Percentiles rank a stretch among this genome's conserved stretches.
Conservation (phyloP, 1,140 invertebrate genomes). For the Sinella curviseta region DNA sequence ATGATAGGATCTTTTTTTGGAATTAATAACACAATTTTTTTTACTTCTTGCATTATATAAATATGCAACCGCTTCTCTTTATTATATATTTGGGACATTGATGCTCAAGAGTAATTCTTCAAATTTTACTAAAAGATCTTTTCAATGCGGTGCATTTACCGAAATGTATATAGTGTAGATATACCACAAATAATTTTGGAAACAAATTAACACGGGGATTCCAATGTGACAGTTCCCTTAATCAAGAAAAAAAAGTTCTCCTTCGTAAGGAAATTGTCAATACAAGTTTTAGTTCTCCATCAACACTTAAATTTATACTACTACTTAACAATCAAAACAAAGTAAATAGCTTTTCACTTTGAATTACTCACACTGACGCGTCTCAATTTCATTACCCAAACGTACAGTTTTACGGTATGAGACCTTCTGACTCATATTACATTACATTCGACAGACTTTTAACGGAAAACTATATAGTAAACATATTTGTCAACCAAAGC, state of each 20-base stretch:
- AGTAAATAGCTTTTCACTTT: not conserved
- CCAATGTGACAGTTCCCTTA: not conserved
- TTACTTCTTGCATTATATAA: not conserved
- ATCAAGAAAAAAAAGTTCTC: not conserved
- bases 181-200: not conserved
- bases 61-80: not conserved
- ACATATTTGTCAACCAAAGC: not conserved
- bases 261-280: not conserved
- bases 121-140: too few relatives aligned
- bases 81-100: too few relatives aligned
- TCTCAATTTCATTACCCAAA: not conserved
- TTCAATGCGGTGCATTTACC: too few relatives aligned
- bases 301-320: not conserved
- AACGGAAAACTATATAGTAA: not conserved
- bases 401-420: not conserved
- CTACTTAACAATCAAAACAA: constrained; percentile 19
- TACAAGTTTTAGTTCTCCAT: constrained; percentile 23
- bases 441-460: constrained; percentile 6
- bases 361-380: not conserved
- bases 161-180: not conserved
- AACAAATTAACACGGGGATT: not conserved
- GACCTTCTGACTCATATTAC: not conserved
- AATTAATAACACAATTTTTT: not conserved
- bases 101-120: too few relatives aligned
- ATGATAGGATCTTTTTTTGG: not conserved